A percentile compares a stretch with the other conserved stretches of the same genome.
These are phyloP conservation scores for Empis stercorea DNA, from an alignment of 2,888 invertebrate genomes.

Conservation along the genomic window DNA sequence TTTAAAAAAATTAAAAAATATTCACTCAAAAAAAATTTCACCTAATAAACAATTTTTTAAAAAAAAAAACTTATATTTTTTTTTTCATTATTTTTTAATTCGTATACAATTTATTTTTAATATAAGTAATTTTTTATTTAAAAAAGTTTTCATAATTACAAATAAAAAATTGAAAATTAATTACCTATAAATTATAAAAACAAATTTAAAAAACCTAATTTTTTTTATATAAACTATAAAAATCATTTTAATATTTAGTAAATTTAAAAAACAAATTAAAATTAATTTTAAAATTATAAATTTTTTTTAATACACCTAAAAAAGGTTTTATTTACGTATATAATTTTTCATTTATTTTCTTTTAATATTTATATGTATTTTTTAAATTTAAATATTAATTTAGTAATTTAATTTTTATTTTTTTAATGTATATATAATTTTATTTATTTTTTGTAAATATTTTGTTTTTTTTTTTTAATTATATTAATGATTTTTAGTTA, in stretches of 20 bases:
- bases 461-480: too few relatives aligned
- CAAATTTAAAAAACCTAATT: constrained; percentile 8
- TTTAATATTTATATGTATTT: constrained; percentile 9
- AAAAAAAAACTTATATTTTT: constrained; percentile 10
- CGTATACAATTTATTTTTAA: too few relatives aligned
- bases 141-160: too few relatives aligned
- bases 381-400: constrained; percentile 7
- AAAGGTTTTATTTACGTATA: constrained; percentile 12
- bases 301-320: constrained; percentile 10
- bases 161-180: too few relatives aligned
- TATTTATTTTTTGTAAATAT: too few relatives aligned
- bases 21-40: constrained; percentile 1
- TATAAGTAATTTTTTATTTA: too few relatives aligned
- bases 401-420: constrained; percentile 17
- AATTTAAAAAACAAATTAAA: constrained; percentile 4
- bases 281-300: constrained; percentile 3
- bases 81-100: constrained; percentile 3
- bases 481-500: too few relatives aligned
- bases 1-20: not conserved
- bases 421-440: too few relatives aligned
- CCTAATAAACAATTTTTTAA: constrained; percentile 4
- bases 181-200: constrained; percentile 2
- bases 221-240: not conserved
- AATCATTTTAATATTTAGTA: too few relatives aligned
- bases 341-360: constrained; percentile 10